Evolutionary conservation across 1,140 invertebrate species (phyloP), one percentile per base, ranked within the genome.

Genomic region (Thereuonema tuberculata): DNA sequence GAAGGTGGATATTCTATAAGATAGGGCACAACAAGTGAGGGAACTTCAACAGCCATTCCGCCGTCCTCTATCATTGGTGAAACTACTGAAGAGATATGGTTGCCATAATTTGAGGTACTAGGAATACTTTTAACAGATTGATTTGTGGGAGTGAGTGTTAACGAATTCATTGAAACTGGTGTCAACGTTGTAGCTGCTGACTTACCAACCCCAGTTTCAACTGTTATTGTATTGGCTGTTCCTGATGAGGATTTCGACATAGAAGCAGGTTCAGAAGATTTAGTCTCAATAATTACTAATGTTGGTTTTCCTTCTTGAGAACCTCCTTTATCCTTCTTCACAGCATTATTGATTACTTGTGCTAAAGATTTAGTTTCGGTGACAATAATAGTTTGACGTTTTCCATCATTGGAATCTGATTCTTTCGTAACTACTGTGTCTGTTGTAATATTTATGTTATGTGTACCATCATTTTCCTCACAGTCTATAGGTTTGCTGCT

Each of bases 21-120:
- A 72, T 91, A 92, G 46, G 89, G 89, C 64, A 92, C 86, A 68
- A 93, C 89, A 68, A 93, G 91, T 15, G 87, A 91, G 2, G 89
- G 89, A 24, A 88, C 88, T 74, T 93, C 88, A 9, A 92, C 84
- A 1, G 91, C 87, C 73, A 85, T 91, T 84, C 90, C 90, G 66
- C 90, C 87, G 70, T 93, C 88, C 2, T 87, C 89, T 2, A 91
- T 74, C 2, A 85, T 83, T 0, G 87, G 85, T 27, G 27, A 25
- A 15, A 31, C 9, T 21, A 55, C 5, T 50, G 17, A 24, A n/a
- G n/a, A n/a, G n/a, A n/a, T 43, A 12, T 12, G 37, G 37, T n/a
- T 12, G n/a, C 37, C 12, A 12, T 43, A 43, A n/a, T n/a, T n/a
- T 37, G 31, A 9, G 31, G 31, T 37, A 17, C 31, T 37, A 9